These are phyloP conservation scores for Merodon equestris DNA, from an alignment of 2,888 invertebrate genomes.

Conservation along the genomic window DNA sequence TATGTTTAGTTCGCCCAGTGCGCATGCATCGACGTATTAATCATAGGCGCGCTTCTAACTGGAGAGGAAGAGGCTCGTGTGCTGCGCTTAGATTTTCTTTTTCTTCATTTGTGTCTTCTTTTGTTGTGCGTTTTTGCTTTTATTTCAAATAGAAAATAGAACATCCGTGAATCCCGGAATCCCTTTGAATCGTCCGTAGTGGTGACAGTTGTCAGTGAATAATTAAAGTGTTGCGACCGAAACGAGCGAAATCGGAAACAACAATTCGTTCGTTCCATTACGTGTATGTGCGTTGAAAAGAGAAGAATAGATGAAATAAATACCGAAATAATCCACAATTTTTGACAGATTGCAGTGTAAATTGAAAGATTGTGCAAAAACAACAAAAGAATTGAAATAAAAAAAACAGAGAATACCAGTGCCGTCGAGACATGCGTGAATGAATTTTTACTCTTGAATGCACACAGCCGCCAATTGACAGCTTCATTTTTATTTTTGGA, in stretches of 20 bases:
- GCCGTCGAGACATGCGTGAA: constrained; percentile 69
- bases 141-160: no score
- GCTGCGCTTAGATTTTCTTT: constrained; percentile 39
- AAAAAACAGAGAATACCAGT: constrained; percentile 4
- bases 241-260: constrained; percentile 54
- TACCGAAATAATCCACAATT: constrained; percentile 39
- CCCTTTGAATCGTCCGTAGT: constrained; percentile 2
- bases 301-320: constrained; percentile 45
- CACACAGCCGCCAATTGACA: constrained; percentile 46
- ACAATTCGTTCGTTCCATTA: constrained; percentile 10
- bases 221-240: constrained; percentile 24
- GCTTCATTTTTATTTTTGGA: constrained; percentile 71
- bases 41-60: constrained; percentile 78
- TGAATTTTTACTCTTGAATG: constrained; percentile 53
- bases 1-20: constrained; percentile 61
- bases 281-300: constrained; percentile 56
- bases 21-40: constrained; percentile 73
- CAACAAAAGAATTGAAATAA: no score
- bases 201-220: constrained; percentile 36
- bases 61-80: constrained; percentile 73
- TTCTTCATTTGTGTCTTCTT: no score
- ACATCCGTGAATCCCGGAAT: no score
- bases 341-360: constrained; percentile 60
- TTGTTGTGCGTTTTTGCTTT: constrained; percentile 37
- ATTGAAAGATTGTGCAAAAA: constrained; percentile 7